Base-by-base conservation (phyloP, 2,888 invertebrate genomes). In the Nineta flava region DNA sequence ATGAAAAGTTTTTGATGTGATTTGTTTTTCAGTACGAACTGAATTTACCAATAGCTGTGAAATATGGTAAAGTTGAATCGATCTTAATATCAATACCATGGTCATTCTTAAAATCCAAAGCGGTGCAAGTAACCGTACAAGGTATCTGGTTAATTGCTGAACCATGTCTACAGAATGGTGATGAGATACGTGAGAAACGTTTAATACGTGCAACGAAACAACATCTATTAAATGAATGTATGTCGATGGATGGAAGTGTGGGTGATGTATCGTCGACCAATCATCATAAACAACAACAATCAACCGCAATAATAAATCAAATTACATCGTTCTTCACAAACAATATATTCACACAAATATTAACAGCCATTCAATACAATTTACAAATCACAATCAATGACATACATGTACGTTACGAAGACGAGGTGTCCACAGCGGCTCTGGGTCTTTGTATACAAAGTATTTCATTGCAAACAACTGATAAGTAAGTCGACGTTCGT, bases 321-420 rank as follows among this genome's bases (percentile, higher is more conserved):
- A n/a, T n/a, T n/a, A n/a, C n/a, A n/a, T n/a, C n/a, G n/a, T n/a
- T n/a, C n/a, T n/a, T n/a, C n/a, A n/a, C n/a, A n/a, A n/a, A 5
- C 5, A 19, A 19, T 5, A 4, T 19, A 19, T 74, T 84, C 53
- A 83, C 85, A 62, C 80, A 79, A 60, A 62, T 87, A 47, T 72
- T 83, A 54, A 80, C 84, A 16, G 84, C 83, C 31, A 77, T 87
- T 13, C 74, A 87, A 56, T 86, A 86, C 62, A 86, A 85, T 62
- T 71, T 90, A 44, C 86, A 87, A 70, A 77, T 88, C 51, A 82
- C 79, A 52, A 72, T 88, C 21, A 76, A 79, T 53, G 84, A 86
- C 62, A 75, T 90, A 44, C 88, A 90, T 65, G 73, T 90, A 51
- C 72, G 88, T 54, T 88, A 87, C 59, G 88, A 88, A 63, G 87